Base-by-base conservation (phyloP, 1,140 invertebrate genomes). In the Pseudomyrmex concolor region DNA sequence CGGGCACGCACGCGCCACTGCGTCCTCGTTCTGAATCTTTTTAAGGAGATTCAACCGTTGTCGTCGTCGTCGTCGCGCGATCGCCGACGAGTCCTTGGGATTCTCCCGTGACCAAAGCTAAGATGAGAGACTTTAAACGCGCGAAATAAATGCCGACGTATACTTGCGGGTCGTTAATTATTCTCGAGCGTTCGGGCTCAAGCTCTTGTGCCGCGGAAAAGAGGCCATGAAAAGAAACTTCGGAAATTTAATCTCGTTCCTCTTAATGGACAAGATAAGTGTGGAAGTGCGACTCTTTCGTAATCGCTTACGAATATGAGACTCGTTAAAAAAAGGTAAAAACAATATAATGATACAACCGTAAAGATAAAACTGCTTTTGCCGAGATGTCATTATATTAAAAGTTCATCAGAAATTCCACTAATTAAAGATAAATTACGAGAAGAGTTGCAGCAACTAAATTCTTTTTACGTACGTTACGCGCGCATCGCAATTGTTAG, bases 1-100 rank as follows among this genome's bases (percentile, higher is more conserved):
- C 45, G 48, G 22, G 17, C 48, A 63, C 15, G 59, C 17, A 48
- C 66, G 59, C n/a, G 25, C n/a, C 12, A 5, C 4, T 51, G 25
- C 19, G 84, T 84, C 82, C 84, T 84, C 59, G 82, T 78, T 60
- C 82, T 66, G 55, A 60, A 84, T 86, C 64, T 78, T 78, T 84
- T 86, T 84, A 86, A 86, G 82, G 72, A 72, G 48, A 74, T 70
- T 67, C 64, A 57, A 15, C 51, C 19, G 7, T 48, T 12, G 34
- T 0, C 25, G 25, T 25, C 0, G 34, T 34, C 34, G 43, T 43
- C 4, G 12, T 63, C 48, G 43, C 51, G 34, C 57, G 13, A 72
- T 72, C 22, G 12, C 10, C 59, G 57, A 72, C 50, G 12, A 22
- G 51, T 60, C 73, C 81, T 78, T 78, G 81, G 9, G 67, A 77